Conservation (phyloP, 2,797 vertebrate species). For the Silurus aristotelis region DNA sequence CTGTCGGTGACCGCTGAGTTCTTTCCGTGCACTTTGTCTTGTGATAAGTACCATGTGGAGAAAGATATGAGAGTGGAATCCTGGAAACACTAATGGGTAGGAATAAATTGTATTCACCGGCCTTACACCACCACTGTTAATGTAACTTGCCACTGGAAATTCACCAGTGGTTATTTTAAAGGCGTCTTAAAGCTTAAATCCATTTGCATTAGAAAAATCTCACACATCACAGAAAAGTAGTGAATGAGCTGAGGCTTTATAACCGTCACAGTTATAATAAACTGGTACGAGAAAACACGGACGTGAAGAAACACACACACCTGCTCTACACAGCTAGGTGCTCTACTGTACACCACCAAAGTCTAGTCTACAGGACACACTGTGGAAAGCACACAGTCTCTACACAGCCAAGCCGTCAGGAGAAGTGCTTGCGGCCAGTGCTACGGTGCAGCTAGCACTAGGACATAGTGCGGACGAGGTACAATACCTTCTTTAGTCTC, state of each 20-base stretch:
- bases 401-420: slow-evolving; percentile 73
- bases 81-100: background rate
- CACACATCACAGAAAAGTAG: slow-evolving; percentile 45
- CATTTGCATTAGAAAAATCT: slow-evolving; percentile 15
- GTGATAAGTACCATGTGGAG: slow-evolving; percentile 5
- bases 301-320: slow-evolving; percentile 55
- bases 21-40: background rate
- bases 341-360: slow-evolving; percentile 45
- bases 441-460: slow-evolving; percentile 58
- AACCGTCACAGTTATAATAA: slow-evolving; percentile 41
- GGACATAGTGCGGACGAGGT: slow-evolving; percentile 63
- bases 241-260: slow-evolving; percentile 38
- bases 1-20: slow-evolving; percentile 7
- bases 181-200: background rate
- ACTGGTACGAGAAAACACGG: slow-evolving; percentile 51
- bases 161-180: background rate
- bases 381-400: slow-evolving; percentile 74
- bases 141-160: background rate
- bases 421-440: slow-evolving; percentile 70
- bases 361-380: slow-evolving; percentile 53
- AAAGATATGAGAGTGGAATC: slow-evolving; percentile 6
- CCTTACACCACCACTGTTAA: background rate
- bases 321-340: slow-evolving; percentile 44
- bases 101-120: background rate
- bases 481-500: slow-evolving; percentile 83